Conservation (phyloP, 2,113 vertebrate species). For the Otocyon megalotis region DNA sequence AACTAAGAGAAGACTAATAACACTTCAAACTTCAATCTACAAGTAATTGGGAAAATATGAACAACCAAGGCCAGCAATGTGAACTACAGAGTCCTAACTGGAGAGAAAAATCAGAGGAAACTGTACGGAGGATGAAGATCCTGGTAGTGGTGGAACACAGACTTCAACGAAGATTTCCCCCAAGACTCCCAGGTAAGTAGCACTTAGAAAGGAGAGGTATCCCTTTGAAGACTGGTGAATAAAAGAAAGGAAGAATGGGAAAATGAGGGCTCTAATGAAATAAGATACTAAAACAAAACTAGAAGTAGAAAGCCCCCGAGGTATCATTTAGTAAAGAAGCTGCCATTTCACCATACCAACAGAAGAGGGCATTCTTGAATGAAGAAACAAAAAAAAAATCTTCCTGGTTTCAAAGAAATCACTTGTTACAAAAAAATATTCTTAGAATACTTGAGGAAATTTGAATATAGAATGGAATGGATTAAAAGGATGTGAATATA, state of each 20-base stretch:
- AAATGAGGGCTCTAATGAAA: background rate
- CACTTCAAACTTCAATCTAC: background rate
- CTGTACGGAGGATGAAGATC: background rate
- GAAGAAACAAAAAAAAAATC: constrained; percentile 20
- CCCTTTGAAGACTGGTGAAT: background rate
- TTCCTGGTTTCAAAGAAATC: background rate
- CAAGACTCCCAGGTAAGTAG: background rate
- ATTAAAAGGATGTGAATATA: background rate
- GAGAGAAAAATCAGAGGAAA: background rate
- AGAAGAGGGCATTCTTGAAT: constrained; percentile 63
- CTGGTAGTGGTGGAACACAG: background rate
- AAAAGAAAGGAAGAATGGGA: constrained; percentile 22
- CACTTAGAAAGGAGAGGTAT: background rate
- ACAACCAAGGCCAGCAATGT: background rate
- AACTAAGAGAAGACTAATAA: background rate
- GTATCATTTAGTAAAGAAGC: background rate
- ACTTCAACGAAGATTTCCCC: background rate
- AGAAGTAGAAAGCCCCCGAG: background rate
- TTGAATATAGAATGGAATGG: background rate
- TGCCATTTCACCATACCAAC: constrained; percentile 28
- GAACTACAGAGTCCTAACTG: background rate
- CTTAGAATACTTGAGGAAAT: constrained; percentile 38
- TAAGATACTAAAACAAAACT: background rate
- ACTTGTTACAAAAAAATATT: constrained; percentile 26
- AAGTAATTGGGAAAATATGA: background rate